Evolutionary conservation across 2,888 invertebrate genomes (phyloP), one percentile per base, ranked within the genome.

Genomic region (Heliconius cydno): DNA sequence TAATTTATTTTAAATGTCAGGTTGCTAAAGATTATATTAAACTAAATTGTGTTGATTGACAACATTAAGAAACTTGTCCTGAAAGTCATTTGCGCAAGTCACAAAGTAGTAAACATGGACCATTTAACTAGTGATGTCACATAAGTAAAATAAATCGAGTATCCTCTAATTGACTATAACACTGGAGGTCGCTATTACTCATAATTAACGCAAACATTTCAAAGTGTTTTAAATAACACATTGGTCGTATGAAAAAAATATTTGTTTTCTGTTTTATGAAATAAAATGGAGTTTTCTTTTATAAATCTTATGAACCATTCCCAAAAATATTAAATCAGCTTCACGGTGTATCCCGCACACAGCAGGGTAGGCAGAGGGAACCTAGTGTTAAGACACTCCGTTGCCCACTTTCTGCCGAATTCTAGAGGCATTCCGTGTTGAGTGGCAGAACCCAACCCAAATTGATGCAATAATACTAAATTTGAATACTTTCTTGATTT

Each of bases 111-210:
- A 79, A 63, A 77, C 46, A 52, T 74, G 52, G 46, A 65, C 81
- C 79, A 70, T 83, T 76, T 84, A 84, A 82, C 74, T 75, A 84
- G 85, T 92, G 92, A 92, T 90, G 90, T 91, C 91, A 92, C 86
- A 81, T 73, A 57, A 75, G 85, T 81, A 83, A 77, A 84, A 84
- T 83, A 84, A 85, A 84, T 82, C 82, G 83, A 82, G 84, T 84
- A 82, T 83, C 81, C 79, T 81, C 78, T 90, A 88, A 90, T 91
- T 91, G 89, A 83, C 81, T 80, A 77, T 83, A 88, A 88, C 85
- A 85, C 87, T 52, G 84, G 87, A 25, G 84, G 83, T 81, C 79
- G 79, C 52, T 65, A 22, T 73, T 60, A 79, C 41, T 78, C 81
- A 67, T 78, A 78, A 72, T 78, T 76, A 80, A 73, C 67, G 76